A percentile compares a stretch with the other conserved stretches of the same genome.
These are phyloP conservation scores for Papilio aristodemus DNA, from an alignment of 1,140 invertebrate species.

Conservation along the genomic window DNA sequence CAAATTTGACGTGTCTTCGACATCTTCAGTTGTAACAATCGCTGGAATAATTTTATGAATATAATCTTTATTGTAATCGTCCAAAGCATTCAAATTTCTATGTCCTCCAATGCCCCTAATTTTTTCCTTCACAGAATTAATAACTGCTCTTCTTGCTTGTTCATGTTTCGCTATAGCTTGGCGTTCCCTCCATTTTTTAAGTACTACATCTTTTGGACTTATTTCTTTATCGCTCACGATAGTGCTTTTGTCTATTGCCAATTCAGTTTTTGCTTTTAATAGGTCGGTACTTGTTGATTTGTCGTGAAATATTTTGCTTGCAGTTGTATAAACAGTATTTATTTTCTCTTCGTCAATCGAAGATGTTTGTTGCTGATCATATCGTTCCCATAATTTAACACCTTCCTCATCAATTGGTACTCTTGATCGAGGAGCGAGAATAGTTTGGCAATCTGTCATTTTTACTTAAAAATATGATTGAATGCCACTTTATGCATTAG, in stretches of 20 bases:
- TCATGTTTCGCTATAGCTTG: conserved; percentile 62
- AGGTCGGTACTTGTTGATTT: conserved; percentile 32
- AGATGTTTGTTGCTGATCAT: conserved; percentile 31
- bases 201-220: conserved; percentile 51
- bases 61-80: conserved; percentile 51
- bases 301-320: conserved; percentile 32
- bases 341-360: conserved; percentile 19
- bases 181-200: conserved; percentile 67
- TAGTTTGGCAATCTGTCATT: conserved; percentile 49
- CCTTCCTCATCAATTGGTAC: conserved; percentile 56
- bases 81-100: conserved; percentile 44
- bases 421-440: conserved; percentile 59
- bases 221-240: conserved; percentile 33
- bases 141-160: conserved; percentile 64
- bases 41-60: conserved; percentile 51
- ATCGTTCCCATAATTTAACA: conserved; percentile 56
- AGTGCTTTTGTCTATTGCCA: conserved; percentile 41
- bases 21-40: conserved; percentile 68
- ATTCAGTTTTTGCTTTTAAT: conserved; percentile 38
- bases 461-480: not conserved
- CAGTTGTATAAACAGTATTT: not conserved
- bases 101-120: conserved; percentile 41
- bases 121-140: conserved; percentile 74
- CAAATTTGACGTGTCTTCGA: conserved; percentile 74
- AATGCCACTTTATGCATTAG: not conserved